Evolutionary conservation across 2,113 vertebrate genomes (phyloP).

Genomic region (Tetrao urogallus): DNA sequence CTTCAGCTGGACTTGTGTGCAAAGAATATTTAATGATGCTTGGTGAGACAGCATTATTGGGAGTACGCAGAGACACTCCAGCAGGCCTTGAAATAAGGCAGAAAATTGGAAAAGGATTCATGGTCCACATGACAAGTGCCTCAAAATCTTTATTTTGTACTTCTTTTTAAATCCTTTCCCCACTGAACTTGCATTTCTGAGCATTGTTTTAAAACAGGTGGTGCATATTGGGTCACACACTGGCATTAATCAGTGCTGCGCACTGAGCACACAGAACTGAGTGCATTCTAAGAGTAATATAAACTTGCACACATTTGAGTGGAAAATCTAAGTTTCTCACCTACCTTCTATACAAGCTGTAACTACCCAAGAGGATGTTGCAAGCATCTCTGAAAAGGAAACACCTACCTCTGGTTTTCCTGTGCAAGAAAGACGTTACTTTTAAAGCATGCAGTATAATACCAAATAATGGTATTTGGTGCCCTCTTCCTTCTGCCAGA

Average conservation of each 20-base stretch:
- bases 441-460: neutral
- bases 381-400: neutral
- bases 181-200: neutral
- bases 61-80: neutral
- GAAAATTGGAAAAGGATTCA: neutral
- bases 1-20: neutral
- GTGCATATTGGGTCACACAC: neutral
- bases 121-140: neutral
- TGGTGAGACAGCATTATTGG: neutral
- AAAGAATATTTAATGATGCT: neutral
- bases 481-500: neutral
- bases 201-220: neutral
- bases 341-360: neutral
- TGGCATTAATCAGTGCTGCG: neutral
- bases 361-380: neutral
- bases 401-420: neutral
- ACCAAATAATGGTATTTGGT: neutral
- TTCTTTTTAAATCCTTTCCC: neutral
- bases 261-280: neutral
- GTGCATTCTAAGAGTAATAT: neutral
- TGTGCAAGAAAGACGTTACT: neutral
- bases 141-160: neutral
- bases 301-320: rapidly evolving
- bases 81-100: neutral
- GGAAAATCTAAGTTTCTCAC: neutral